A percentile compares a stretch with the other conserved stretches of the same genome.
Conservation (phyloP, 2,113 vertebrate species). For the Gracilinanus agilis region DNA sequence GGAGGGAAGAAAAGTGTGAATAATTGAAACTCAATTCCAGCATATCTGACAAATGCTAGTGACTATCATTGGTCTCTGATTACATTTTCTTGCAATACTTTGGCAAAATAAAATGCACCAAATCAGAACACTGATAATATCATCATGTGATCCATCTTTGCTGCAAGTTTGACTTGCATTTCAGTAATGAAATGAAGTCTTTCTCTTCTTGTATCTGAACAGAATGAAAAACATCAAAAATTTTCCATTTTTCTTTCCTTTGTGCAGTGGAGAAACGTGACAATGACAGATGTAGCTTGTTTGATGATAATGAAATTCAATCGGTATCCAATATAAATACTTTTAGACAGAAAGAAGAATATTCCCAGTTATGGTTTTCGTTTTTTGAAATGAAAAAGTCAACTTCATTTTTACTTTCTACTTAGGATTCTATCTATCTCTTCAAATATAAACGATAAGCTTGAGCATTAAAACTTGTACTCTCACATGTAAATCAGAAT, state of each 20-base stretch:
- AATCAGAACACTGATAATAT: constrained; percentile 27
- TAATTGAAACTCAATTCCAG: constrained; percentile 30
- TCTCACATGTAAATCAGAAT: background rate
- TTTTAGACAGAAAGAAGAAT: constrained; percentile 48
- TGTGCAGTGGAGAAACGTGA: background rate
- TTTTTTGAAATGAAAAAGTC: constrained; percentile 44
- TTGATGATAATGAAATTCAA: constrained; percentile 57
- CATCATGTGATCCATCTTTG: constrained; percentile 4
- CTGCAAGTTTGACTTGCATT: constrained; percentile 27
- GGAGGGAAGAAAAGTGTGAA: background rate
- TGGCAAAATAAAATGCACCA: constrained; percentile 42
- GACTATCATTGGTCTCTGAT: background rate
- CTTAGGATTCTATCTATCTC: constrained; percentile 13
- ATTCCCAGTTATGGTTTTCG: constrained; percentile 6
- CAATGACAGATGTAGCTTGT: constrained; percentile 37
- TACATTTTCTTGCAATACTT: background rate
- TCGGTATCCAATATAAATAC: constrained; percentile 48
- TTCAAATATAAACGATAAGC: background rate
- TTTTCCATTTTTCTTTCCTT: constrained; percentile 22
- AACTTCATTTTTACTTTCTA: background rate
- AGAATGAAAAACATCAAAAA: constrained; percentile 32
- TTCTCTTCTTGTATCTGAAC: constrained; percentile 6
- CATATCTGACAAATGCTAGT: constrained; percentile 19
- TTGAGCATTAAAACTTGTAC: background rate
- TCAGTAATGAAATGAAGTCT: constrained; percentile 51